Percentiles rank a stretch among this genome's conserved stretches.
phyloP scores from a whole-genome alignment of 2,113 vertebrate genomes.

The Potamarius usumacintae region DNA sequence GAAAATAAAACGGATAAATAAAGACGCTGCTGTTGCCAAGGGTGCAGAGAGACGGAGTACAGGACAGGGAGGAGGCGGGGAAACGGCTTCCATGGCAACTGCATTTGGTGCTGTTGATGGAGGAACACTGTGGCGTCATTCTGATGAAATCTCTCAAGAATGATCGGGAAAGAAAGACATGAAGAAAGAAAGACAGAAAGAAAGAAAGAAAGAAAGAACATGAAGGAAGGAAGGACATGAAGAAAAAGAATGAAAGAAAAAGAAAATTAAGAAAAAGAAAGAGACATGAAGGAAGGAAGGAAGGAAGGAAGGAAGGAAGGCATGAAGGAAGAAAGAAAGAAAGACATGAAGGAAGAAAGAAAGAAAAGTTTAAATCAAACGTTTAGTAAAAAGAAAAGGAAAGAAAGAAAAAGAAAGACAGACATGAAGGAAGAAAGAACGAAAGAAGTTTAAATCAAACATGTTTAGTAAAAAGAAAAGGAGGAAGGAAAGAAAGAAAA shows the following conservation, averaged over 20 bases:
- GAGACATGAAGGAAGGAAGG: background rate
- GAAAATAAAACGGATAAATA: background rate
- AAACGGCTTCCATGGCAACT: constrained; percentile 37
- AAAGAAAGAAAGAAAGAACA: background rate
- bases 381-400: too few relatives aligned
- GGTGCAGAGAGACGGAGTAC: background rate
- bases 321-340: too few relatives aligned
- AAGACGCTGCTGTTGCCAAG: background rate
- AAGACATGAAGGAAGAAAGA: too few relatives aligned
- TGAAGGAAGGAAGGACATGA: too few relatives aligned
- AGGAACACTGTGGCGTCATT: background rate
- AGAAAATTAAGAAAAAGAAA: background rate
- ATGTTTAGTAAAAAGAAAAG: too few relatives aligned
- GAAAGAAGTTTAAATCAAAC: too few relatives aligned
- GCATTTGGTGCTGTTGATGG: constrained; percentile 13
- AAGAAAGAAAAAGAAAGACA: too few relatives aligned
- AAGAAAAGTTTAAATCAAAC: too few relatives aligned
- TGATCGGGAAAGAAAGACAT: background rate
- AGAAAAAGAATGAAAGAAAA: background rate
- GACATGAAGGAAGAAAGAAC: too few relatives aligned
- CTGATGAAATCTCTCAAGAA: background rate
- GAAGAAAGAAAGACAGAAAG: background rate
- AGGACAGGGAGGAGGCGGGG: constrained; percentile 6
- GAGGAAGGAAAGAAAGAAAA: too few relatives aligned
- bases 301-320: too few relatives aligned